phyloP scores from a whole-genome alignment of 1,140 invertebrate species.

The Saccostrea cuccullata region DNA sequence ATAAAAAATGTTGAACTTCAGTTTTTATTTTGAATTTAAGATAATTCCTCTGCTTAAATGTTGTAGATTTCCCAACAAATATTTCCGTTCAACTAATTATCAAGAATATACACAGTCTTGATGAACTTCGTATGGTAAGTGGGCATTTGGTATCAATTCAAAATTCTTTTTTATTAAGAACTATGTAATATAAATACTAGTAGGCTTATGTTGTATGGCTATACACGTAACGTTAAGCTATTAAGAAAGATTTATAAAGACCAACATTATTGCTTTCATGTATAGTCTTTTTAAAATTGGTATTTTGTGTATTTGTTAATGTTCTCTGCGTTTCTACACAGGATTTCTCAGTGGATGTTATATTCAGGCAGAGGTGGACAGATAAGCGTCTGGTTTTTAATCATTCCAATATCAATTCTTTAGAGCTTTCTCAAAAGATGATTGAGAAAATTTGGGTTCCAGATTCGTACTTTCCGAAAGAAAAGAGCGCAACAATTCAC shows the following conservation, averaged over 20 bases:
- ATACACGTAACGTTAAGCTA: too few species aligned
- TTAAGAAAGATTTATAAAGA: too few species aligned
- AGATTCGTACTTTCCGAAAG: conserved; percentile 85
- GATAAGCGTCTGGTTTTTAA: conserved; percentile 58
- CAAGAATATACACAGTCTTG: conserved; percentile 20
- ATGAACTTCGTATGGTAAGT: conserved; percentile 22
- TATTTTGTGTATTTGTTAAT: too few species aligned
- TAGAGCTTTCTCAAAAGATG: conserved; percentile 87
- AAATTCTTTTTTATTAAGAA: too few species aligned
- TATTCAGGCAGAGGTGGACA: conserved; percentile 63
- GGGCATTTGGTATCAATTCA: neutral
- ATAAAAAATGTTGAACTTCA: too few species aligned
- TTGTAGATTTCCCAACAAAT: conserved; percentile 20
- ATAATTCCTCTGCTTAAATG: neutral
- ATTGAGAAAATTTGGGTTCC: conserved; percentile 86
- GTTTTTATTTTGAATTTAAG: too few species aligned
- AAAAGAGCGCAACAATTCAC: conserved; percentile 81
- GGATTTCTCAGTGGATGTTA: conserved; percentile 64
- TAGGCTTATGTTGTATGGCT: too few species aligned
- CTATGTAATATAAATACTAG: too few species aligned
- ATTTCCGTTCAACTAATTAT: neutral
- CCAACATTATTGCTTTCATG: neutral
- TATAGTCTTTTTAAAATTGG: neutral
- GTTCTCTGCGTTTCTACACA: conserved; percentile 27
- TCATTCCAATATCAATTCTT: conserved; percentile 37